phyloP scores from a whole-genome alignment of 2,113 vertebrate species.

The Panurus biarmicus region DNA sequence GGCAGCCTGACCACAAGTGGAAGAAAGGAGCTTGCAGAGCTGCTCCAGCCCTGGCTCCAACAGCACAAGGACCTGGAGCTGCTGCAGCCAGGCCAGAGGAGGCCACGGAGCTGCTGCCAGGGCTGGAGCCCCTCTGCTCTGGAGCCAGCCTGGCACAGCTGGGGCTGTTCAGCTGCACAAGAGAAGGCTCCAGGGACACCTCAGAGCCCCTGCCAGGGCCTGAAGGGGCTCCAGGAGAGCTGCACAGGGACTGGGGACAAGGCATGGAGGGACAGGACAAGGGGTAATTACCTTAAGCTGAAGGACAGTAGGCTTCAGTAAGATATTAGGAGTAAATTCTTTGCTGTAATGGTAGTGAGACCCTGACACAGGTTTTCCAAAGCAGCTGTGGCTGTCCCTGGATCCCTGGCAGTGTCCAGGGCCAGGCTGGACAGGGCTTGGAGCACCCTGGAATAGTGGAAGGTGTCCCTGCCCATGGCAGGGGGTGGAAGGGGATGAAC shows the following conservation, averaged over 20 bases:
- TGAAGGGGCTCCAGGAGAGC: background rate
- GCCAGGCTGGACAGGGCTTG: accelerated
- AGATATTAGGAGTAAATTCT: background rate
- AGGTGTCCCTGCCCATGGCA: background rate
- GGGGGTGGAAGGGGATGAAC: accelerated
- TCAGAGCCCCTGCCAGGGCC: background rate
- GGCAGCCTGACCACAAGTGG: background rate
- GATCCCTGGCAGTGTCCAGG: background rate
- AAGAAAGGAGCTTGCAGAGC: background rate
- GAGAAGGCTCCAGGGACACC: background rate
- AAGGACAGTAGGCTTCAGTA: no score
- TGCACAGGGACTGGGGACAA: background rate
- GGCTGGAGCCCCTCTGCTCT: background rate
- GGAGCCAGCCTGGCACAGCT: background rate
- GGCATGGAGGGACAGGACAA: background rate
- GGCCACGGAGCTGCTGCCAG: background rate
- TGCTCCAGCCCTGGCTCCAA: background rate
- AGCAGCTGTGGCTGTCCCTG: background rate
- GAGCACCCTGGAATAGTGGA: accelerated
- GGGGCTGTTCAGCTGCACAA: background rate
- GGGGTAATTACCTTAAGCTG: no score
- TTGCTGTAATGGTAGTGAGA: background rate
- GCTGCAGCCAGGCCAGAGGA: background rate
- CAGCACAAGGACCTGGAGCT: background rate
- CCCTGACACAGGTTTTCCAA: background rate